phyloP scores from a whole-genome alignment of 2,888 invertebrate genomes.

The Microlaimidae sp. region DNA sequence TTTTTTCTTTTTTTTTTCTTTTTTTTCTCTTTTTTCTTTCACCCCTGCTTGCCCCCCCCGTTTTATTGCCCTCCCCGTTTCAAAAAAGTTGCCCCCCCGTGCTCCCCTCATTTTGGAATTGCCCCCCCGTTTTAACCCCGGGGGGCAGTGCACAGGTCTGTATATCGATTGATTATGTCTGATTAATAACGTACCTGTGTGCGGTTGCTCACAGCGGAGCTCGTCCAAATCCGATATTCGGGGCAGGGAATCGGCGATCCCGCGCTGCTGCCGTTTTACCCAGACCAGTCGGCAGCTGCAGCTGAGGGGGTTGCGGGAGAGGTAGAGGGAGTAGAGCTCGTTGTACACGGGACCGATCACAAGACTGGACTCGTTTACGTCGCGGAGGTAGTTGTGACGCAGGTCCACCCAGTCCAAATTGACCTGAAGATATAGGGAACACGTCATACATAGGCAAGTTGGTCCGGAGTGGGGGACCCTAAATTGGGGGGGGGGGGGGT shows the following conservation, averaged over 20 bases:
- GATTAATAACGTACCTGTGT: not conserved
- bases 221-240: conserved; percentile 1
- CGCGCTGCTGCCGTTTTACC: conserved; percentile 51
- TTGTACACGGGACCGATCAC: not conserved
- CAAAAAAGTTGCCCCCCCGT: no score
- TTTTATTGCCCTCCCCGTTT: no score
- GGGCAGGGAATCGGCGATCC: not conserved
- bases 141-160: no score
- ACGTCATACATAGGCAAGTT: no score
- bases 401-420: conserved; percentile 68
- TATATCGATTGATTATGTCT: not conserved
- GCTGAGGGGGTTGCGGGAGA: conserved; percentile 49
- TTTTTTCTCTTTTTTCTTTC: no score
- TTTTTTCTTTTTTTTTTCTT: no score
- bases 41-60: no score
- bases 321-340: not conserved
- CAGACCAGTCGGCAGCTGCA: conserved; percentile 82
- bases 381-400: conserved; percentile 61
- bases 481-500: not conserved
- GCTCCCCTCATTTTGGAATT: no score
- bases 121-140: no score
- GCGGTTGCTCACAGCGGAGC: not conserved
- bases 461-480: not conserved
- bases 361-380: conserved; percentile 56
- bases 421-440: conserved; percentile 44